Evolutionary conservation across 1,140 invertebrate genomes (phyloP), one percentile per base, ranked within the genome.

Genomic region (Antheraea pernyi): DNA sequence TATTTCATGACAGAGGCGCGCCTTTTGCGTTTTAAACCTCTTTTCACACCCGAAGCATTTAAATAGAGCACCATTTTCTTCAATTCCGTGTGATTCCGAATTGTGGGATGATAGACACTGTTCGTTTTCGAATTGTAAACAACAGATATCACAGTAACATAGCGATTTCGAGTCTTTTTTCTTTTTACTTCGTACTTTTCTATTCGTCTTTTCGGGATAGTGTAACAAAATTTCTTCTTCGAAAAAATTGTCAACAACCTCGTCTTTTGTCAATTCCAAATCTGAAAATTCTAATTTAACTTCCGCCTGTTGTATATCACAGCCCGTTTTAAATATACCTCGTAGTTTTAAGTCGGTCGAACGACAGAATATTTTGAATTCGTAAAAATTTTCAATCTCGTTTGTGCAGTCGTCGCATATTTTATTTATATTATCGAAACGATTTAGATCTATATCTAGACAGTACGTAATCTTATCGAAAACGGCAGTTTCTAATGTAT

Each of bases 21-120:
- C 72, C 74, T 85, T 85, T 9, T 74, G 71, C 64, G 69, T 83
- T 78, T 80, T 85, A 71, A 86, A 89, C 0, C 65, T 68, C 69
- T 88, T 91, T 9, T 86, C 83, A 68, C 89, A 91, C 7, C 89
- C 89, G 48, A 89, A 91, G 74, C 89, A 91, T 69, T 83, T 89
- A 19, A 80, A 91, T 3, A 78, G 7, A 9, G 77, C 74, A 0
- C 74, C 79, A 53, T 72, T 75, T 22, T 72, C 59, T 69, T 89
- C 81, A n/a, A 89, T 83, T 3, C 85, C 87, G 61, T 91, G 89
- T 6, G 42, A 68, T 64, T 82, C 63, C 2, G 73, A 69, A 65
- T 86, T 91, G 68, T 91, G 89, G 2, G 65, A 19, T 0, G 63
- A 69, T n/a, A 86, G 75, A n/a, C 68, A 75, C 4, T 80, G 75